Conservation (phyloP, 2,113 vertebrate genomes). For the Choloepus hoffmanni region DNA sequence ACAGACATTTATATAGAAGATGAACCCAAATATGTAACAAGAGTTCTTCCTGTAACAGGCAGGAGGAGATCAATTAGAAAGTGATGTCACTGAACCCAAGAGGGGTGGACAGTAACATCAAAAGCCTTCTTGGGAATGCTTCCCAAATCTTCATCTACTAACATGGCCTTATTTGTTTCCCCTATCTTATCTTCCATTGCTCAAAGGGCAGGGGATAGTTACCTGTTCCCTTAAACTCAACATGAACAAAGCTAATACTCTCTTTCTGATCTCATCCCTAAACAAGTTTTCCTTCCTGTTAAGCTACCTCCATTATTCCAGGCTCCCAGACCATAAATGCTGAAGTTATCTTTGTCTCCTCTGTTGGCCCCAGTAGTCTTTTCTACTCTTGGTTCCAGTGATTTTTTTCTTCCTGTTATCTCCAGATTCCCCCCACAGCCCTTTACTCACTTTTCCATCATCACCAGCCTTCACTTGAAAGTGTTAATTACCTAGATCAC, state of each 20-base stretch:
- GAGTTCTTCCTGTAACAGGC: background rate
- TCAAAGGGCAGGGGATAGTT: background rate
- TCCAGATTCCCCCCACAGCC: background rate
- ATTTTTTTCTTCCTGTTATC: background rate
- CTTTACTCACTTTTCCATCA: background rate
- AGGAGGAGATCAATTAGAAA: background rate
- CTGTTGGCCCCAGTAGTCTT: background rate
- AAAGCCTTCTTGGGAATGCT: background rate
- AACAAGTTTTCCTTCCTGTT: too few relatives aligned
- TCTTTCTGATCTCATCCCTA: too few relatives aligned
- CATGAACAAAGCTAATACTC: too few relatives aligned
- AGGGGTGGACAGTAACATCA: background rate
- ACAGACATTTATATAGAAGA: background rate
- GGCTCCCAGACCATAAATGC: background rate
- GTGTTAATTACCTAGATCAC: background rate
- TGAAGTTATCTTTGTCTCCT: background rate
- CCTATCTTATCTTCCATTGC: background rate
- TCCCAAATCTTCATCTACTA: background rate
- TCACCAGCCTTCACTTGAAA: background rate
- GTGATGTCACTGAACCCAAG: background rate
- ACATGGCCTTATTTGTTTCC: background rate
- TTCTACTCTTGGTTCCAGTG: background rate
- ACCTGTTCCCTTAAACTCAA: background rate
- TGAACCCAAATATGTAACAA: background rate
- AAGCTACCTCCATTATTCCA: background rate